Evolutionary conservation across 1,140 invertebrate genomes (phyloP).

Genomic region (Lepidotrigona ventralis): DNA sequence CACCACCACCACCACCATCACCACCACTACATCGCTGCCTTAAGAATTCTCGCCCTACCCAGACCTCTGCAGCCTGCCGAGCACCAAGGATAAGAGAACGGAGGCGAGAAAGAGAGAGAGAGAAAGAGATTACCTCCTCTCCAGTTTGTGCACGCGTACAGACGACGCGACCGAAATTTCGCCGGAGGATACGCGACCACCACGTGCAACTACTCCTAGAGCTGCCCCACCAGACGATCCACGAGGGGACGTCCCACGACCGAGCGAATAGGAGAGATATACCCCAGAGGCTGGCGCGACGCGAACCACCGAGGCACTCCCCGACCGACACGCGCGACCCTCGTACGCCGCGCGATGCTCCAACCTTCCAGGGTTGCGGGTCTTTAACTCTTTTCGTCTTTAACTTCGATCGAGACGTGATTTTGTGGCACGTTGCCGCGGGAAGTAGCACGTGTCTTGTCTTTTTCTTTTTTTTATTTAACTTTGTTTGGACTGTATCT

Average conservation of each 20-base stretch:
- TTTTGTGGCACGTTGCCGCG: neutral
- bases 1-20: constrained; percentile 21
- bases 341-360: neutral
- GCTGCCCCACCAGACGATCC: constrained; percentile 49
- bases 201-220: constrained; percentile 63
- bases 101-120: constrained; percentile 9
- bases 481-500: no score
- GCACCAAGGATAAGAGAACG: constrained; percentile 19
- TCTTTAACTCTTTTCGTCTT: neutral
- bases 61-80: constrained; percentile 2
- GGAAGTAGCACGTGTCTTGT: neutral
- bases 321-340: constrained; percentile 19
- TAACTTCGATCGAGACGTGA: neutral
- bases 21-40: constrained; percentile 46
- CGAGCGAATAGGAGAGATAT: constrained; percentile 61
- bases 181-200: constrained; percentile 63
- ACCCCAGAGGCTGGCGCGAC: constrained; percentile 38
- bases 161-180: constrained; percentile 64
- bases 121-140: neutral
- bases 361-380: neutral
- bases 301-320: neutral
- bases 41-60: constrained; percentile 56
- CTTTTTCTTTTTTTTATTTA: no score
- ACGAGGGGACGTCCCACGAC: constrained; percentile 60
- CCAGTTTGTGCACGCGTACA: constrained; percentile 52